Base-by-base conservation (phyloP, 2,888 invertebrate species). In the Galeruca laticollis region DNA sequence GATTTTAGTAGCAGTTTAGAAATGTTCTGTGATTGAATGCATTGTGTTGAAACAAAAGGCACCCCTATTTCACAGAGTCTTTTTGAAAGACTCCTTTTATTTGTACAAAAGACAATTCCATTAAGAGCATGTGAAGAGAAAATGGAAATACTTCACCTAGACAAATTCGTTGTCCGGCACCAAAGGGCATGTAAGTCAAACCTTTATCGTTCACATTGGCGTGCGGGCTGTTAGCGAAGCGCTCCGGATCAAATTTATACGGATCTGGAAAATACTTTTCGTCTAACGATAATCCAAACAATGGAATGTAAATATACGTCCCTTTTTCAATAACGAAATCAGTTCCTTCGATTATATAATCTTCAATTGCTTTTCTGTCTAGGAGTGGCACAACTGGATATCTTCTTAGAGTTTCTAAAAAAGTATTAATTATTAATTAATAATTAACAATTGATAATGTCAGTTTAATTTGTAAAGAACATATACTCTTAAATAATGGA, bases 311-410 rank as follows among this genome's bases (percentile, higher is more conserved):
- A 20, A 71, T 54, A 1, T 47, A 20, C 1, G 56, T 60, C 10
- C 68, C 71, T 65, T 73, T 71, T 69, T 84, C 78, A n/a, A 84
- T 79, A 4, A 74, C 66, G 2, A 80, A 62, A 33, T 80, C 74
- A 0, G 80, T 77, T 11, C 75, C 78, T 20, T 78, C 77, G 15
- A 82, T 60, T 33, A 77, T 73, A 69, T 83, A 84, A 33, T 82
- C 77, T 63, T 77, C 69, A 3, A 76, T 76, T 49, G 82, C 80
- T 59, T 67, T 65, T 52, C 73, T 66, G 49, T 71, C 71, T 31
- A 73, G 10, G 20, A 71, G 68, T 21, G 69, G 64, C n/a, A 71
- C 10, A 9, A 56, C 52, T 9, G 73, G 73, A 40, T 73, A 68
- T 37, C 56, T 67, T 40, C 73, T 65, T 15, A 71, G 11, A 11